These are phyloP conservation scores for Hylaeus volcanicus DNA, from an alignment of 1,140 invertebrate genomes.

Conservation along the genomic window DNA sequence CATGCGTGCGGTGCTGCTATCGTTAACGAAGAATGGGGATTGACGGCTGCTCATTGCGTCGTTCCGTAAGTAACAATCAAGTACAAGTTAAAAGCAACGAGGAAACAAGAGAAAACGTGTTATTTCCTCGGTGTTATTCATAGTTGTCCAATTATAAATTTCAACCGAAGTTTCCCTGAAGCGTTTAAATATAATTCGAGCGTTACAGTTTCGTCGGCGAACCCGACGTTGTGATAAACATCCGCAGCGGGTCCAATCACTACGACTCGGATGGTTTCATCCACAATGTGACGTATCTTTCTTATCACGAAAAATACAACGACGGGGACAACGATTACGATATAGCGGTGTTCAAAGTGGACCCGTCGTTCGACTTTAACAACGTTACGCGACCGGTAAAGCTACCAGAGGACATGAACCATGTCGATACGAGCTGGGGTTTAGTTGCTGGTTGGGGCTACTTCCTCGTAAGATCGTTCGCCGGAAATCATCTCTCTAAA, in stretches of 20 bases:
- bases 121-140: too few species aligned
- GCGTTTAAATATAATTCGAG: background rate
- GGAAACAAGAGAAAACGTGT: too few species aligned
- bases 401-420: conserved; percentile 20
- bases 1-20: conserved; percentile 80
- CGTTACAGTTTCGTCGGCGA: background rate
- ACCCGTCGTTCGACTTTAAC: conserved; percentile 52
- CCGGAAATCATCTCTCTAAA: too few species aligned
- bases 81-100: too few species aligned
- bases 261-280: conserved; percentile 66
- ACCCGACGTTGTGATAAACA: too few species aligned
- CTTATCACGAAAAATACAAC: conserved; percentile 75
- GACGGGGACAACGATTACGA: conserved; percentile 79
- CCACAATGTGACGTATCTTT: conserved; percentile 66
- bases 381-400: conserved; percentile 44
- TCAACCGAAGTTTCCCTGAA: background rate
- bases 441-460: conserved; percentile 64
- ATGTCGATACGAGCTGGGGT: conserved; percentile 30
- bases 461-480: conserved; percentile 20
- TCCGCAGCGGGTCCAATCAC: conserved; percentile 66
- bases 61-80: conserved; percentile 55
- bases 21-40: conserved; percentile 75
- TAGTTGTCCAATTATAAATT: background rate
- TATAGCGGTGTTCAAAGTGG: conserved; percentile 78
- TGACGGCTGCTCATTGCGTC: conserved; percentile 81